Evolutionary conservation across 2,888 invertebrate species (phyloP), one percentile per base, ranked within the genome.

Genomic region (Megalurothrips usitatus): DNA sequence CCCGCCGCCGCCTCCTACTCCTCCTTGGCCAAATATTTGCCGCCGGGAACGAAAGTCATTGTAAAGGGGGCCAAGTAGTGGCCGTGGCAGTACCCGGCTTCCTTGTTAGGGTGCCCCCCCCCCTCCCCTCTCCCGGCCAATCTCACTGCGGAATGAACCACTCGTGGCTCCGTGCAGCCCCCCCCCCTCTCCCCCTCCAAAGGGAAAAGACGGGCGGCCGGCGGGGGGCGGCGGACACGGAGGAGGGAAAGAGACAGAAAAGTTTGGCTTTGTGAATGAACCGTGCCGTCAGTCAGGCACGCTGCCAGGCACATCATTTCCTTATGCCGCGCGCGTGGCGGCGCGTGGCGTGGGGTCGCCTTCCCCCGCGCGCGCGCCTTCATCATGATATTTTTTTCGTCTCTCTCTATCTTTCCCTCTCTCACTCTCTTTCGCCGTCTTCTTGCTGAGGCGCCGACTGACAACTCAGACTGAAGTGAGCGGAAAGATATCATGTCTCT

Each of bases 181-280:
- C 49, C 49, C 49, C 49, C 14, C 49, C 49, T 14, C 14, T 49
- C 14, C 49, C 14, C 49, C 49, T 49, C 52, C 9, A 12, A 12
- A 58, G 17, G 17, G 58, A 58, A 14, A 58, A 58, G 19, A 17
- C 19, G 58, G 19, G 14, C 12, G 17, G 52, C 14, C 52, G 52
- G 12, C 19, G 17, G 14, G 58, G 19, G 17, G 19, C n/a, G 58
- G 58, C 6, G 17, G 58, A 17, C 14, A 0, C 1, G 17, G 19
- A 10, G 19, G 58, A 6, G n/a, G 17, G n/a, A 58, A 58, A 58
- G 17, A 58, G 58, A 58, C 12, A n/a, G 58, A 58, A 58, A 58
- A 58, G 58, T 58, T 58, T 58, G 58, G 58, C 58, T 58, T 58
- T 58, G 58, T 58, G 58, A 58, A 58, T 58, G 19, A 58, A 58